Conservation (phyloP, 2,797 vertebrate species). For the Acridotheres tristis region DNA sequence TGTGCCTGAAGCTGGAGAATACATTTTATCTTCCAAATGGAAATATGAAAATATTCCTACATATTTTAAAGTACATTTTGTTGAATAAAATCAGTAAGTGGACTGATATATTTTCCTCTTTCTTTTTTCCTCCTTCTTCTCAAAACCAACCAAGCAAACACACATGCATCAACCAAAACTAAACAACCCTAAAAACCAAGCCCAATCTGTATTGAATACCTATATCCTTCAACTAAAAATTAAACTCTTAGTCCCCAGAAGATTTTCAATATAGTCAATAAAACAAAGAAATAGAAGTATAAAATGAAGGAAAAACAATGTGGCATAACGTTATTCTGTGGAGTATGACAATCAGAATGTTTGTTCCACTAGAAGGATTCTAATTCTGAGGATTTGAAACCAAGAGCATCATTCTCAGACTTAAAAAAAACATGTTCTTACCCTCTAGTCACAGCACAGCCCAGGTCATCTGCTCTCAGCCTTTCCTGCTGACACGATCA, state of each 20-base stretch:
- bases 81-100: background rate
- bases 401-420: background rate
- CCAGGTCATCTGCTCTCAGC: background rate
- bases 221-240: background rate
- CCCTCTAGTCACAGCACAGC: background rate
- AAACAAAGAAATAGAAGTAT: background rate
- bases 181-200: rapidly evolving
- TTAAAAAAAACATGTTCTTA: background rate
- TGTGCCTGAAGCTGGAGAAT: background rate
- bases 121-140: rapidly evolving
- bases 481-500: background rate
- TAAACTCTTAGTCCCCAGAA: background rate
- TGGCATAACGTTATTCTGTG: background rate
- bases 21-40: background rate
- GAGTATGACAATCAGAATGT: background rate
- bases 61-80: background rate
- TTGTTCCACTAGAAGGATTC: background rate
- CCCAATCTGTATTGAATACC: rapidly evolving
- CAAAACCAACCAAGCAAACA: rapidly evolving
- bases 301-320: rapidly evolving
- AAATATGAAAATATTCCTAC: background rate
- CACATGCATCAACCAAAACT: background rate
- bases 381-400: background rate
- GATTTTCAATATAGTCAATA: background rate
- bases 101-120: background rate